phyloP scores from a whole-genome alignment of 2,113 vertebrate genomes.

The Astatoreochromis straeleni region DNA sequence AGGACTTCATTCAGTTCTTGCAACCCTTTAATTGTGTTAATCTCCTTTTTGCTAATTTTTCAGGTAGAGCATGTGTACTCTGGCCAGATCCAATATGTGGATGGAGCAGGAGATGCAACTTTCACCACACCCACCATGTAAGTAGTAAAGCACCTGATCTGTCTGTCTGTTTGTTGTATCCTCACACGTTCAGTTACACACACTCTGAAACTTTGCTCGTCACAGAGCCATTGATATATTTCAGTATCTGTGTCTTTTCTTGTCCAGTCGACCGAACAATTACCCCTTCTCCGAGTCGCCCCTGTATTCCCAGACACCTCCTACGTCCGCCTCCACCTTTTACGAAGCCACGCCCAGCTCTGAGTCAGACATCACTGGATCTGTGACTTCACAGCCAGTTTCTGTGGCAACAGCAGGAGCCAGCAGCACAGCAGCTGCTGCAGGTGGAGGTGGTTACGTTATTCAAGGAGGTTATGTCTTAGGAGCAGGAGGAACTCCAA shows the following conservation, averaged over 20 bases:
- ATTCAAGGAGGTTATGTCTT: conserved; percentile 82
- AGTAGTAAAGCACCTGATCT: conserved; percentile 38
- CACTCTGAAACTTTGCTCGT: neutral
- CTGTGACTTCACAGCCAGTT: conserved; percentile 75
- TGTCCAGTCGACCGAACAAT: conserved; percentile 74
- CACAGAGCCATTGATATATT: neutral
- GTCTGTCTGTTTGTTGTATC: neutral
- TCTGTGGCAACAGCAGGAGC: conserved; percentile 56
- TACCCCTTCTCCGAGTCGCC: conserved; percentile 82
- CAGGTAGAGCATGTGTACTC: conserved; percentile 85
- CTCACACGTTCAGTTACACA: neutral
- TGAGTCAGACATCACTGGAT: conserved; percentile 70
- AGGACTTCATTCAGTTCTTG: neutral
- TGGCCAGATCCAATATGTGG: conserved; percentile 86
- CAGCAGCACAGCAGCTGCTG: conserved; percentile 8
- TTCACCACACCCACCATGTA: conserved; percentile 83
- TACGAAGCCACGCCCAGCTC: conserved; percentile 75
- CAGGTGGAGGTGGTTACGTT: conserved; percentile 69
- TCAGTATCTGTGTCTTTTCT: neutral
- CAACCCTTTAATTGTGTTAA: neutral
- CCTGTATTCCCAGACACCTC: conserved; percentile 77
- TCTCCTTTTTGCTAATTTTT: conserved; percentile 8
- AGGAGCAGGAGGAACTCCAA: conserved; percentile 63
- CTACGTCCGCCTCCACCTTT: conserved; percentile 72
- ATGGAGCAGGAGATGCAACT: conserved; percentile 73